Evolutionary conservation across 2,113 vertebrate genomes (phyloP), one percentile per base, ranked within the genome.

Genomic region (Nannobrachium achirus): DNA sequence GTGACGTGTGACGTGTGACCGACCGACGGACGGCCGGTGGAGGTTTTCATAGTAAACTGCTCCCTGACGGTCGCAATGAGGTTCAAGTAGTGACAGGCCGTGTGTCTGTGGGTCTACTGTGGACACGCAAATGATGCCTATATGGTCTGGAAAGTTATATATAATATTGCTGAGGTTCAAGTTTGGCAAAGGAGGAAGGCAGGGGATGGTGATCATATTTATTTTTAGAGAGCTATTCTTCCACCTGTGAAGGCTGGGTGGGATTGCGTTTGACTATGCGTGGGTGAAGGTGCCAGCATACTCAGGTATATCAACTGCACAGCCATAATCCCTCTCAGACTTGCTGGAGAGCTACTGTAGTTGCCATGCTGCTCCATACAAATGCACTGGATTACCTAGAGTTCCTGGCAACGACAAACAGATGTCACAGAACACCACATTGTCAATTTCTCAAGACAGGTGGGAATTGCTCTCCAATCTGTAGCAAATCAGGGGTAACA

Each of bases 361-460:
- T 83, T 86, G 81, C 86, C 79, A 58, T 73, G 66, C 41, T 51
- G 64, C 80, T 79, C 50, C 63, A 68, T 82, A 87, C 79, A 86
- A 82, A 89, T 75, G 66, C 68, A 69, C 25, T 82, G 80, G 78
- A 88, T 90, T 85, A 86, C 85, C 75, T 53, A 73, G 78, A 73
- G 78, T 68, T 82, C 73, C 64, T 11, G 16, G 68, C 71, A 76
- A 69, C 68, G 68, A 73, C 75, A 83, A 86, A 80, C 75, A 86
- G 79, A 89, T 85, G 88, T 88, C 80, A 90, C 64, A 70, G 39
- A 63, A 71, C 71, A 75, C 45, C 19, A 50, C 59, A 56, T 81
- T 84, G 81, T 82, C 79, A 84, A 75, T 84, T 85, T 79, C 58
- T 78, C 75, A 66, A 73, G 82, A 88, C 85, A 83, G 81, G 76